Evolutionary conservation across 2,113 vertebrate species (phyloP), one percentile per base, ranked within the genome.

Genomic region (Actenoides lindsayi): DNA sequence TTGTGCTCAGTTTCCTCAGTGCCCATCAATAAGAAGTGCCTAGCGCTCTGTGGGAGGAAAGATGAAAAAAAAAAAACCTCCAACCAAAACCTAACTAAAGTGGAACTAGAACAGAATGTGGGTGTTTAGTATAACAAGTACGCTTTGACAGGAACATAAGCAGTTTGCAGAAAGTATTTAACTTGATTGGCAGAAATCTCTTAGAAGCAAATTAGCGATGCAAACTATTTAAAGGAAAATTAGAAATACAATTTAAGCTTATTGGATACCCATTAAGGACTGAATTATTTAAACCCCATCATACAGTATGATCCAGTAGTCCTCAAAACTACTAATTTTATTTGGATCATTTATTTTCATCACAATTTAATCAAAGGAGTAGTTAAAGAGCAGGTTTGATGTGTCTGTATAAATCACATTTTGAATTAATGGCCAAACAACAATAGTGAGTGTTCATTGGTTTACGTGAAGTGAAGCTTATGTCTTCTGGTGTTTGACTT

Each of bases 201-300:
- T 86, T 93, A 57, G 46, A 95, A 93, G 81, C 41, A 85, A 87
- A 97, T 98, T 97, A 97, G 88, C 35, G 20, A 97, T 96, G 93
- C 82, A 96, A 96, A 97, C 80, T 97, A 97, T 97, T 96, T 97
- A 87, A 88, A 89, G 68, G 71, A 95, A 98, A 98, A 97, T 96
- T 94, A 97, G 91, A 95, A 97, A 95, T 94, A 94, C 20, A 67
- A 76, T 97, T 95, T 96, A 95, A 96, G 88, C 80, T 85, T 96
- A 97, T 83, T 96, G 96, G 83, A 96, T 96, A 96, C 67, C 90
- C 83, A 96, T 97, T 97, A 96, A 84, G 82, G 79, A 83, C 35
- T 83, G 94, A 97, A 96, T 96, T 97, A 95, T 96, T 96, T 96
- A 97, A 98, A 97, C 93, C 90, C 42, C 39, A 39, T 85, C 63